Percentiles rank a stretch among this genome's conserved stretches.
Conservation (phyloP, 2,888 invertebrate species). For the Dendrolimus houi region DNA sequence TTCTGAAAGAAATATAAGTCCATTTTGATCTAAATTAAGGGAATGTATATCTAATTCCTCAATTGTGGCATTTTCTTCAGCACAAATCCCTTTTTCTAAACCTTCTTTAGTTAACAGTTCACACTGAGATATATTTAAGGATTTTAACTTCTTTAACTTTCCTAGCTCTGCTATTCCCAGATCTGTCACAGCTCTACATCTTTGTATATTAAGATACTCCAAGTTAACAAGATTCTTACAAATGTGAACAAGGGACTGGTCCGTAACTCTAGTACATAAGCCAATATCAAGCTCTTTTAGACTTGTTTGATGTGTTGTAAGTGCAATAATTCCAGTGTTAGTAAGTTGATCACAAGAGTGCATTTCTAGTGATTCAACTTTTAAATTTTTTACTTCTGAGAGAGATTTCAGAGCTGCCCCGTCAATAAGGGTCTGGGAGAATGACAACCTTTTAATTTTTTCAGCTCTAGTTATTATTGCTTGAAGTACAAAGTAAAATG, state of each 20-base stretch:
- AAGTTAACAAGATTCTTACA: conserved; percentile 75
- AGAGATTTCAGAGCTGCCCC: conserved; percentile 76
- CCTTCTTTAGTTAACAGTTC: conserved; percentile 79
- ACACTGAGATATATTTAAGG: conserved; percentile 81
- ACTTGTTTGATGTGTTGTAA: conserved; percentile 73
- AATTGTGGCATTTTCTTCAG: conserved; percentile 58
- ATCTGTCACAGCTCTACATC: conserved; percentile 81
- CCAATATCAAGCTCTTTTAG: conserved; percentile 79
- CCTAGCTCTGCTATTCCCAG: conserved; percentile 72
- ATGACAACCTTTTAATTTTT: conserved; percentile 76
- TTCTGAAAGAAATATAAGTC: conserved; percentile 77
- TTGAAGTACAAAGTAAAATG: conserved; percentile 80
- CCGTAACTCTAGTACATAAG: conserved; percentile 79
- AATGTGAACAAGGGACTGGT: conserved; percentile 77
- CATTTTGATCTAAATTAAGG: conserved; percentile 78
- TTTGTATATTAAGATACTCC: conserved; percentile 76
- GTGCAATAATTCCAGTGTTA: conserved; percentile 70
- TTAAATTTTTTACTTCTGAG: conserved; percentile 65
- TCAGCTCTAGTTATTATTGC: conserved; percentile 71
- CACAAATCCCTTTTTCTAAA: conserved; percentile 77
- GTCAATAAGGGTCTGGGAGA: conserved; percentile 82
- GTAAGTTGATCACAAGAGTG: conserved; percentile 79
- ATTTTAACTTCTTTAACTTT: conserved; percentile 71
- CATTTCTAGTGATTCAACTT: conserved; percentile 69
- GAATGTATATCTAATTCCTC: conserved; percentile 75